Conservation (phyloP, 2,113 vertebrate genomes). For the Athene noctua region DNA sequence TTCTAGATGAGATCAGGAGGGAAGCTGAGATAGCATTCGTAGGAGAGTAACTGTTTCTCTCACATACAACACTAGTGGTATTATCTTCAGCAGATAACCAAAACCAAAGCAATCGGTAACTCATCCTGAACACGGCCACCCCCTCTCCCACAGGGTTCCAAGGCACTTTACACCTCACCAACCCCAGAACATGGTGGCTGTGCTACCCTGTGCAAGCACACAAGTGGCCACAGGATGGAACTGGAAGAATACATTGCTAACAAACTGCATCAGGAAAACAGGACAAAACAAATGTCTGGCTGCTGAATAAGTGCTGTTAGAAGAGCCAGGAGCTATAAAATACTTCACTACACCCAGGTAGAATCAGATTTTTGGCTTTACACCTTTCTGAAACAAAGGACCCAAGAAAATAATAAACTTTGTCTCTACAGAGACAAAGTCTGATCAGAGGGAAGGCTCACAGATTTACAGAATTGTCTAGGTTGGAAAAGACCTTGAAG, state of each 20-base stretch:
- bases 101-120: neutral
- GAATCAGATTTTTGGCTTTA: neutral
- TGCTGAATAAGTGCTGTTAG: neutral
- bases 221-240: neutral
- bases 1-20: neutral
- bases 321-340: neutral
- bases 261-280: neutral
- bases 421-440: neutral
- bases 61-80: neutral
- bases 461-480: too few species aligned
- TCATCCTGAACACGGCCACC: neutral
- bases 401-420: neutral
- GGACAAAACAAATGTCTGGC: neutral
- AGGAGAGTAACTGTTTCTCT: neutral
- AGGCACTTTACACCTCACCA: neutral
- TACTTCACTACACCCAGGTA: neutral
- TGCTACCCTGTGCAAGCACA: neutral
- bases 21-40: neutral
- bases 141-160: neutral
- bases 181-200: fast-evolving
- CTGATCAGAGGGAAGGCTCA: neutral
- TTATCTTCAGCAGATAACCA: neutral
- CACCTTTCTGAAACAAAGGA: neutral
- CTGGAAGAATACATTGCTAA: neutral
- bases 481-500: too few species aligned